Base-by-base conservation (phyloP, 1,140 invertebrate genomes). In the Zaprionus kolodkinae region DNA sequence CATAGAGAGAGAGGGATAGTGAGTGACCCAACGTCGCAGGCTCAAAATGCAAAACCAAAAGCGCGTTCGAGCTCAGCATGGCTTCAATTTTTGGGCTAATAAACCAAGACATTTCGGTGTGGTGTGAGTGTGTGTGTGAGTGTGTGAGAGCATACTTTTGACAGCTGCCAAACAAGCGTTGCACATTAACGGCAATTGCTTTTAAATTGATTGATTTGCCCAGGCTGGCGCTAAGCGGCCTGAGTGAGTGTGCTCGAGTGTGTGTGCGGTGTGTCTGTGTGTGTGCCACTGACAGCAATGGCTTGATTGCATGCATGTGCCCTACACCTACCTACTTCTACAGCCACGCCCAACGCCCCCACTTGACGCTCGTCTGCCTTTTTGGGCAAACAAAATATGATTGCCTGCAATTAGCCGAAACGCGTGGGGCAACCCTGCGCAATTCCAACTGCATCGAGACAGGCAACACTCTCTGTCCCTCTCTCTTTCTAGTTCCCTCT, bases 181-280 rank as follows among this genome's bases (percentile, higher is more conserved):
- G 80, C 84, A 89, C 84, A 87, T 87, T 87, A 87, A 88, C 84
- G 86, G 84, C 85, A 87, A 87, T 88, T 87, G 84, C 84, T 87
- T 88, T 87, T 87, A 87, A 87, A 87, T 87, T 87, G 84, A 87
- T 87, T 87, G 84, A 87, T 87, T 87, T 87, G 85, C 84, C 65
- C 80, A 81, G 77, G 45, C 68, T 72, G 55, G 72, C 65, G 79
- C 71, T 82, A 82, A 87, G 67, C 81, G 54, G 64, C 59, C 25
- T 30, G 27, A 27, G 43, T 21, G 45, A 36, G 11, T 38, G 57
- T 52, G 60, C 52, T 57, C 60, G 65, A 67, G 69, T 56, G 61
- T 76, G 72, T 25, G 35, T 40, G 38, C 27, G 17, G 17, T 60
- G 38, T 13, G n/a, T 62, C 27, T 62, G 38, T 36, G 50, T 15